A percentile compares a stretch with the other conserved stretches of the same genome.
Evolutionary conservation across 2,113 vertebrate species (phyloP).

Genomic region (Coracopsis vasa): DNA sequence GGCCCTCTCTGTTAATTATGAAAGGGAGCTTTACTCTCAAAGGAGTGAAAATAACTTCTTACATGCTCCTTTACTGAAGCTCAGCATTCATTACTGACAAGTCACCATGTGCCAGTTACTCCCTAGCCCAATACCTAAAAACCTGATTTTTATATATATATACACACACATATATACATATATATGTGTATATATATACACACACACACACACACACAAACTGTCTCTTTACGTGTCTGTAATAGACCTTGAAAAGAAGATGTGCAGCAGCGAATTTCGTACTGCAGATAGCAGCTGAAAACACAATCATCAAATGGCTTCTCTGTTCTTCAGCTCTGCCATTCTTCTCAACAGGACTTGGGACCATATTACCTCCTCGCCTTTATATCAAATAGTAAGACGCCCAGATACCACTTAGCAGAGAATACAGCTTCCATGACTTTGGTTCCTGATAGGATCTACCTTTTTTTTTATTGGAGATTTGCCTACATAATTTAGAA

Average conservation of each 20-base stretch:
- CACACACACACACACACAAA: rapidly evolving
- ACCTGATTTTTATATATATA: not conserved
- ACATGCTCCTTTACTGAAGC: not conserved
- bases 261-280: not conserved
- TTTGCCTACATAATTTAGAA: not conserved
- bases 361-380: not conserved
- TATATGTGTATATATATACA: not conserved
- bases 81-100: not conserved
- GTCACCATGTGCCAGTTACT: not conserved
- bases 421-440: not conserved
- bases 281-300: not conserved
- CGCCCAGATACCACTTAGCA: not conserved
- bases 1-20: not conserved
- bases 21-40: not conserved
- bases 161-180: not conserved
- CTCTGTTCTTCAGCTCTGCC: not conserved
- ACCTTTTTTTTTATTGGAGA: not conserved
- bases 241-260: not conserved
- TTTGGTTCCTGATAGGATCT: not conserved
- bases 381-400: not conserved
- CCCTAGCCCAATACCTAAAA: not conserved
- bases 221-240: not conserved
- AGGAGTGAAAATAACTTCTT: not conserved
- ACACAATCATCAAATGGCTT: not conserved
- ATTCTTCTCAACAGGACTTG: not conserved